Evolutionary conservation across 2,888 invertebrate genomes (phyloP).

Genomic region (Eilema griseolum): DNA sequence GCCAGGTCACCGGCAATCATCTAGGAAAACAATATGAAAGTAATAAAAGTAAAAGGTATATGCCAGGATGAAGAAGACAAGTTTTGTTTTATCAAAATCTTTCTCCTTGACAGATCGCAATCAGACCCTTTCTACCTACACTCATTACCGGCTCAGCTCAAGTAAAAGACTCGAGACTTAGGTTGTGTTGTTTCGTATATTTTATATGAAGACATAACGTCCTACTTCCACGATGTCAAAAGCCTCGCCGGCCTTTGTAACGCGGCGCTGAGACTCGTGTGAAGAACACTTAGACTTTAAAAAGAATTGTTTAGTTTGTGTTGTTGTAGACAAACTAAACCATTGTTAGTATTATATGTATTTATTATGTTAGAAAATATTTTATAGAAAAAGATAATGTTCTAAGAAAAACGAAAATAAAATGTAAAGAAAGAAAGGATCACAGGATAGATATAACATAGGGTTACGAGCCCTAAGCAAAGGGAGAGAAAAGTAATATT

Average conservation of each 20-base stretch:
- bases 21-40: too few relatives aligned
- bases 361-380: too few relatives aligned
- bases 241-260: conserved; percentile 39
- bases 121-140: conserved; percentile 1
- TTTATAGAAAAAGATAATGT: too few relatives aligned
- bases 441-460: too few relatives aligned
- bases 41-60: neutral
- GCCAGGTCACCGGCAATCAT: too few relatives aligned
- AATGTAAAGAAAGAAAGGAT: too few relatives aligned
- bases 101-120: neutral
- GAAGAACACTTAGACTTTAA: conserved; percentile 44
- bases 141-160: conserved; percentile 13
- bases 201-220: conserved; percentile 52
- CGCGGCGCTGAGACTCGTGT: conserved; percentile 29
- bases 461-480: too few relatives aligned
- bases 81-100: neutral
- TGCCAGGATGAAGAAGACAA: neutral
- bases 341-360: too few relatives aligned
- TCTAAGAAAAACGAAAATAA: too few relatives aligned
- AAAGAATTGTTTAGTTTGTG: conserved; percentile 48
- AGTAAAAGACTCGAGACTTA: conserved; percentile 32
- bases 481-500: too few relatives aligned
- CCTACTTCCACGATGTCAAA: conserved; percentile 47
- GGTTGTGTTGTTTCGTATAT: conserved; percentile 44
- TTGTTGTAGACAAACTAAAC: neutral